Evolutionary conservation across 2,888 invertebrate species (phyloP).

Genomic region (Palloptera scutellata): DNA sequence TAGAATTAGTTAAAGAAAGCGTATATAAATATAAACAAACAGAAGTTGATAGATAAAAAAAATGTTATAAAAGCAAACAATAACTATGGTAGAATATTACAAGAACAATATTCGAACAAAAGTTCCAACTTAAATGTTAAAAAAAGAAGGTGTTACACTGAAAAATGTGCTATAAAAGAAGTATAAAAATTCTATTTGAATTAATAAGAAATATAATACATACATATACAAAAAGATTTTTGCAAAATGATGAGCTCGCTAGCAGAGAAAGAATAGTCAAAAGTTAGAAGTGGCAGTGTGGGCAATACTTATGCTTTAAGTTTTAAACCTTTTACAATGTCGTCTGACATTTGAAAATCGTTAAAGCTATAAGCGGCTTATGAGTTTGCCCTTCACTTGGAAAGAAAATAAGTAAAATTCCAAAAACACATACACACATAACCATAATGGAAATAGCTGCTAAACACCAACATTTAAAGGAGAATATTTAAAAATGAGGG

Average conservation of each 20-base stretch:
- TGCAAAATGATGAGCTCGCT: too few species aligned
- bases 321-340: too few species aligned
- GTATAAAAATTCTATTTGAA: neutral
- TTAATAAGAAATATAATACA: neutral
- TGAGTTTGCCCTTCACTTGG: neutral
- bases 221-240: neutral
- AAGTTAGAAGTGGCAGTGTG: too few species aligned
- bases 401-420: neutral
- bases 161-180: conserved; percentile 8
- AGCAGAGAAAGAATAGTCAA: too few species aligned
- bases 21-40: conserved; percentile 1
- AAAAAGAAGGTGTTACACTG: conserved; percentile 14
- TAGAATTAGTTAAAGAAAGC: neutral
- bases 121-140: neutral
- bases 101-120: conserved; percentile 18
- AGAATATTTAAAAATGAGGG: neutral
- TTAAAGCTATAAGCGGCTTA: too few species aligned
- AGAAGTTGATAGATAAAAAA: neutral
- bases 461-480: neutral
- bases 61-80: conserved; percentile 35
- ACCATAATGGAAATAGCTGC: neutral
- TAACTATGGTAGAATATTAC: conserved; percentile 30
- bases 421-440: neutral
- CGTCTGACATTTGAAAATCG: too few species aligned
- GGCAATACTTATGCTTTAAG: too few species aligned